Base-by-base conservation (phyloP, 2,888 invertebrate species). In the Scaptomyza cyrtandrae region DNA sequence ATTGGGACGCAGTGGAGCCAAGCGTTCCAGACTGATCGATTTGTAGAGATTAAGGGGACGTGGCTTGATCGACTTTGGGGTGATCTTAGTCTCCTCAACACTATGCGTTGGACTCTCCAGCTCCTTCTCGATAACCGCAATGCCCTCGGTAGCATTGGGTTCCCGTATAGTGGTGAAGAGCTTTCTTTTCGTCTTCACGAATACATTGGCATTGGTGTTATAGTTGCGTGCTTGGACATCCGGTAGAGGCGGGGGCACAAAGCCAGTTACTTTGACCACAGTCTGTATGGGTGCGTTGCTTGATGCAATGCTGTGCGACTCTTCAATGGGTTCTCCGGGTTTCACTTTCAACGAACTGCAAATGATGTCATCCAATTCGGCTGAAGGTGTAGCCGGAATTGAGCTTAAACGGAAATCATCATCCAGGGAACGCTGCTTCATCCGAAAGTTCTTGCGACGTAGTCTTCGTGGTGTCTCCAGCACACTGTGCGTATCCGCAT, bases 151-250 rank as follows among this genome's bases (percentile, higher is more conserved):
- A 0, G 89, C 87, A 49, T 56, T 86, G 1, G 90, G 88, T 24
- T 91, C 88, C 2, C 94, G 94, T 5, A 95, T 94, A 0, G 96
- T 95, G 0, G 96, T 95, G 73, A 96, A 96, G 77, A 96, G 94
- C 92, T 96, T 96, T 58, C 96, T 93, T 44, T 96, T 96, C 0
- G 96, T 97, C 91, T 96, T 96, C 0, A 96, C 95, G 74, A 96
- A 95, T 0, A 96, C 94, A 89, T 95, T 96, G 46, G 93, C 84
- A n/a, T 89, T 89, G 27, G 75, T 78, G 54, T 87, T 88, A 63
- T 74, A 75, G 55, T 43, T 65, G 46, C 77, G 79, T 7, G 71
- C 41, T 27, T 82, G 71, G 7, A 48, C 31, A 37, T 88, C 88
- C 0, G 86, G 85, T 54, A 88, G 29, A 11, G 88, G 80, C 5